Conservation (phyloP, 2,113 vertebrate species). For the Rutilus rutilus region DNA sequence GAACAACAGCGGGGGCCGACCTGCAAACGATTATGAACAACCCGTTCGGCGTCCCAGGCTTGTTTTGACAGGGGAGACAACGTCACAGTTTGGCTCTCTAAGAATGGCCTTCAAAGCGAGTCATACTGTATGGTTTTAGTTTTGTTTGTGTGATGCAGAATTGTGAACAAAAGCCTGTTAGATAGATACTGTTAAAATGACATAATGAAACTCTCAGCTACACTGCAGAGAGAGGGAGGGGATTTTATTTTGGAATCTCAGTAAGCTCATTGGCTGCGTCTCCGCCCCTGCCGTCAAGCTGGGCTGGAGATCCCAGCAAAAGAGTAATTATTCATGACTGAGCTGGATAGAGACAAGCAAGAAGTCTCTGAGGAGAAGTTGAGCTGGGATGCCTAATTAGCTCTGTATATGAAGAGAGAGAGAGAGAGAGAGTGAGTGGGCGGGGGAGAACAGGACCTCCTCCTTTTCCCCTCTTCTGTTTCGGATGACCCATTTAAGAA, state of each 20-base stretch:
- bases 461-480: constrained; percentile 19
- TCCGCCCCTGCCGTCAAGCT: constrained; percentile 25
- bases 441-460: background rate
- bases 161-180: constrained; percentile 15
- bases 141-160: background rate
- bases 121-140: constrained; percentile 3
- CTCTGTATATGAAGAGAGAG: constrained; percentile 26
- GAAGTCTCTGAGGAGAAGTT: constrained; percentile 32
- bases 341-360: constrained; percentile 11
- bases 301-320: constrained; percentile 19
- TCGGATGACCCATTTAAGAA: constrained; percentile 62
- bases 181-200: constrained; percentile 4
- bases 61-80: constrained; percentile 29
- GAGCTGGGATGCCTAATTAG: constrained; percentile 45
- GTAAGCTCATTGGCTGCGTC: constrained; percentile 37
- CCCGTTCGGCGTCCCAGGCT: background rate
- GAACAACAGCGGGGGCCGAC: constrained; percentile 14
- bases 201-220: constrained; percentile 19
- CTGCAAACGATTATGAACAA: constrained; percentile 29
- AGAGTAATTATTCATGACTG: constrained; percentile 49
- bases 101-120: background rate
- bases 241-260: constrained; percentile 6
- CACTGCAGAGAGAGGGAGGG: background rate
- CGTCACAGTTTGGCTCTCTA: constrained; percentile 3
- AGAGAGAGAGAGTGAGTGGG: constrained; percentile 18